Percentiles rank a stretch among this genome's conserved stretches.
Evolutionary conservation across 1,140 invertebrate species (phyloP).

Genomic region (Mamestra configurata): DNA sequence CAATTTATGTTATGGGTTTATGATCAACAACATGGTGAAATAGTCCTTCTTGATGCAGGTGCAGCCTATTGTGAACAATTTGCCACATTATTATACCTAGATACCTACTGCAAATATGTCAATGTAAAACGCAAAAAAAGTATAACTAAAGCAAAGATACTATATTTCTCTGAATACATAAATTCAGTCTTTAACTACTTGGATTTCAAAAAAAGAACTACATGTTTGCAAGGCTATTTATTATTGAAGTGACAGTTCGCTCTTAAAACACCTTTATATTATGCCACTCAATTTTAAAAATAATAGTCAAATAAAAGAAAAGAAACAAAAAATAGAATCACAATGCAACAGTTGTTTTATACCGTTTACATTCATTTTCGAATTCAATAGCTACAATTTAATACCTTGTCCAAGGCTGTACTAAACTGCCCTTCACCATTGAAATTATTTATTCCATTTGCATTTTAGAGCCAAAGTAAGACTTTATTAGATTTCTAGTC

Average conservation of each 20-base stretch:
- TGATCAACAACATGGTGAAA: not conserved
- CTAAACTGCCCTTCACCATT: constrained; percentile 26
- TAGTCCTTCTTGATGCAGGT: no score
- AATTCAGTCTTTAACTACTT: no score
- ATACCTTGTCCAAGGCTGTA: constrained; percentile 20
- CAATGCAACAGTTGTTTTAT: not conserved
- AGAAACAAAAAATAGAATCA: not conserved
- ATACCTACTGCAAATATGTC: no score
- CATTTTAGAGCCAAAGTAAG: not conserved
- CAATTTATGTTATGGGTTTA: constrained; percentile 17
- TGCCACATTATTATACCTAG: no score
- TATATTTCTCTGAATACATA: no score
- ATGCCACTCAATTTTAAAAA: not conserved
- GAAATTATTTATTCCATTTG: not conserved
- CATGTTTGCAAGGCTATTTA: no score
- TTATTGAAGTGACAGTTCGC: not conserved
- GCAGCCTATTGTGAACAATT: not conserved
- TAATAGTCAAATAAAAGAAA: not conserved
- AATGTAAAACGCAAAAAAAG: no score
- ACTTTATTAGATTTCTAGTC: not conserved
- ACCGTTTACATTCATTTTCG: constrained; percentile 20
- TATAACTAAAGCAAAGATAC: no score
- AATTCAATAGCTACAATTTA: constrained; percentile 10
- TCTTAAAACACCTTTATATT: not conserved
- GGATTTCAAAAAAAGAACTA: no score